These are phyloP conservation scores for Gonioctena quinquepunctata DNA, from an alignment of 1,140 invertebrate genomes.

Conservation along the genomic window DNA sequence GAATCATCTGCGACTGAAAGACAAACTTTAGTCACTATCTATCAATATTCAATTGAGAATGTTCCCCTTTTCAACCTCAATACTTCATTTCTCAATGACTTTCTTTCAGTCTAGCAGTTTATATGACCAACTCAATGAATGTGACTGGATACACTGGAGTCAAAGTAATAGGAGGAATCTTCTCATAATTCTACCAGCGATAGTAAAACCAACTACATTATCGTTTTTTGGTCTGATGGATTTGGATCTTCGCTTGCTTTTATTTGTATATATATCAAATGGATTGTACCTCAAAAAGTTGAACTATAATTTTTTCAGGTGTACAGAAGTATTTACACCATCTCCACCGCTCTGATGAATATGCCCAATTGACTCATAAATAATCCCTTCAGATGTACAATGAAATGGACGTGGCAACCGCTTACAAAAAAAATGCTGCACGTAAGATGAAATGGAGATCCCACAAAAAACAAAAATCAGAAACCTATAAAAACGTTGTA, in stretches of 20 bases:
- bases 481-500: too few relatives aligned
- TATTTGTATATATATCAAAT: background rate
- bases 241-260: background rate
- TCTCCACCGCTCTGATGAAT: background rate
- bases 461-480: too few relatives aligned
- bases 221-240: background rate
- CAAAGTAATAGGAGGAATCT: background rate
- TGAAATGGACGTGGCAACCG: too few relatives aligned
- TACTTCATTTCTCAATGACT: too few relatives aligned
- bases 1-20: too few relatives aligned
- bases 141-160: background rate
- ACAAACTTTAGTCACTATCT: too few relatives aligned
- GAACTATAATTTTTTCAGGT: background rate
- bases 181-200: background rate
- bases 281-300: background rate
- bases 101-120: background rate
- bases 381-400: too few relatives aligned
- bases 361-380: too few relatives aligned
- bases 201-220: background rate
- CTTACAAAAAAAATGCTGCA: too few relatives aligned
- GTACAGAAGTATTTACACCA: background rate
- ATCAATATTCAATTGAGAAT: too few relatives aligned
- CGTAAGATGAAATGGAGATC: too few relatives aligned
- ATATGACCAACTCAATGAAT: background rate
- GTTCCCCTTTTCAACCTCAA: too few relatives aligned